phyloP scores from a whole-genome alignment of 2,113 vertebrate genomes.

The Tetrax tetrax region DNA sequence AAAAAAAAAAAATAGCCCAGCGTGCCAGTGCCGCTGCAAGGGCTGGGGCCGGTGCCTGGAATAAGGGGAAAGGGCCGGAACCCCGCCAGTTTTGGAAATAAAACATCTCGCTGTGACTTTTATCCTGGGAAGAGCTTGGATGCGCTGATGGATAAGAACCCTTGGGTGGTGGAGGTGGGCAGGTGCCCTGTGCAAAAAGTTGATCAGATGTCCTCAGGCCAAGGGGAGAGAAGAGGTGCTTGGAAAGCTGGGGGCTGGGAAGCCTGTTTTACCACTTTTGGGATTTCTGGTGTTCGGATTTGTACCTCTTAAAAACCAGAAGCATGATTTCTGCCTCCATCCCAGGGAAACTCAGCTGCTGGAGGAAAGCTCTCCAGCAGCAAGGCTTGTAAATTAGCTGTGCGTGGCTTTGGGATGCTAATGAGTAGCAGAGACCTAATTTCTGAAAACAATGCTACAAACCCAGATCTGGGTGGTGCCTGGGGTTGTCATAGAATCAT shows the following conservation, averaged over 20 bases:
- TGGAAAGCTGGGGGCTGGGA: neutral
- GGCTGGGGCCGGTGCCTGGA: neutral
- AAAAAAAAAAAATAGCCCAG: neutral
- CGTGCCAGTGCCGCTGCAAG: neutral
- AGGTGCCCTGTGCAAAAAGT: neutral
- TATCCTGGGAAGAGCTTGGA: neutral
- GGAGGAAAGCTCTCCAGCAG: neutral
- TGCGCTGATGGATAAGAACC: neutral
- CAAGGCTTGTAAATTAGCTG: neutral
- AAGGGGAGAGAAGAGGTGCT: neutral
- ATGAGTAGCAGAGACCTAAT: neutral
- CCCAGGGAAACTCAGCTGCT: neutral
- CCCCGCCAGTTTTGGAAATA: neutral
- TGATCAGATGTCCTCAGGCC: neutral
- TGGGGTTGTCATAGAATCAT: no score
- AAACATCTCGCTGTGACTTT: neutral
- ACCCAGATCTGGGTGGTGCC: accelerated
- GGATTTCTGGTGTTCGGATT: neutral
- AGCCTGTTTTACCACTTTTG: neutral
- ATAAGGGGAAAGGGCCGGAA: neutral
- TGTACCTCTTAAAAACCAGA: neutral
- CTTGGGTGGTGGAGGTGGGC: neutral
- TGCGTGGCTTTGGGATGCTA: neutral
- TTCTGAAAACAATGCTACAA: neutral
- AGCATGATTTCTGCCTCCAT: neutral